Conservation (phyloP, 2,888 invertebrate genomes). For the Philaethria dido region DNA sequence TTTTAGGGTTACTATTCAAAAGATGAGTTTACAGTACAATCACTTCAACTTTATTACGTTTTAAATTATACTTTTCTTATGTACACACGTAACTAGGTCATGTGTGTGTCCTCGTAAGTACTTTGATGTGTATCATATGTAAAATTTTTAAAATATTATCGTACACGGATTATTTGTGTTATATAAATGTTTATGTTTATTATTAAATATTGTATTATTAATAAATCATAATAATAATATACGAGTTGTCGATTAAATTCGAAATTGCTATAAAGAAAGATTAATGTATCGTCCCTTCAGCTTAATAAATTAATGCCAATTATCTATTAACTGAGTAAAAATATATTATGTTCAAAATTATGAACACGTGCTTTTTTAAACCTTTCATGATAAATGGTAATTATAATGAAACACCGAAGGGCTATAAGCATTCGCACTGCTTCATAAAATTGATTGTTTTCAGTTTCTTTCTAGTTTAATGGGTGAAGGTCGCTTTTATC, state of each 20-base stretch:
- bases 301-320: background rate
- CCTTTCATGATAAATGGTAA: constrained; percentile 8
- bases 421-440: constrained; percentile 38
- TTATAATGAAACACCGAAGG: background rate
- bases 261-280: background rate
- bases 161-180: background rate
- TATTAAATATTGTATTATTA: background rate
- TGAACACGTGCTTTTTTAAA: constrained; percentile 12
- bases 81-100: constrained; percentile 5
- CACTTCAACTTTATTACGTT: background rate
- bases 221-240: background rate
- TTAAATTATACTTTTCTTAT: constrained; percentile 7
- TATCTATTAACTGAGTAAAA: background rate
- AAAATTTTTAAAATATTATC: background rate
- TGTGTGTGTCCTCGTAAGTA: background rate
- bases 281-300: background rate
- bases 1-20: background rate
- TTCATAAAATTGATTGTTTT: constrained; percentile 33
- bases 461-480: constrained; percentile 36
- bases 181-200: background rate
- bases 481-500: constrained; percentile 36
- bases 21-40: constrained; percentile 1
- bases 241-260: background rate
- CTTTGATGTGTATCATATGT: background rate
- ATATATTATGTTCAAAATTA: background rate